These are phyloP conservation scores for Smittia aterrima DNA, from an alignment of 2,888 invertebrate species.

Conservation along the genomic window DNA sequence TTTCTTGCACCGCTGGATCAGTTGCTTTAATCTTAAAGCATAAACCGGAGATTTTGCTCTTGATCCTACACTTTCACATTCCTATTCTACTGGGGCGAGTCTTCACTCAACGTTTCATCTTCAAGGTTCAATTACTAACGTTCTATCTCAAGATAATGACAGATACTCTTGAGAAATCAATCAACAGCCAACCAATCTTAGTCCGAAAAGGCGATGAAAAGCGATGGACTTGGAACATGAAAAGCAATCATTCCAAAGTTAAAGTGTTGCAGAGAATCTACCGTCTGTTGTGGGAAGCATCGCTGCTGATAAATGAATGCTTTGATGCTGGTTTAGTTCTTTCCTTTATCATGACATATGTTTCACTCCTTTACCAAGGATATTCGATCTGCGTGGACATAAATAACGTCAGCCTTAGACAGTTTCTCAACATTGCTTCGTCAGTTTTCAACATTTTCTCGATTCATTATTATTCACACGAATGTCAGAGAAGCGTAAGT, in stretches of 20 bases:
- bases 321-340: not conserved
- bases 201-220: not conserved
- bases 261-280: not conserved
- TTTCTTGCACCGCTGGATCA: not conserved
- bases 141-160: not conserved
- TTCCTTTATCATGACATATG: too few species aligned
- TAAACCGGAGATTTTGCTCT: not conserved
- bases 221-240: not conserved
- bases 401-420: too few species aligned
- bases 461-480: not conserved
- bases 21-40: not conserved
- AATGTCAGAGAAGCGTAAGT: not conserved
- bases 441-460: not conserved
- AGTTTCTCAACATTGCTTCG: too few species aligned
- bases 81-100: not conserved
- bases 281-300: not conserved
- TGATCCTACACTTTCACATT: not conserved
- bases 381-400: not conserved
- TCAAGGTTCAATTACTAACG: conserved; percentile 1
- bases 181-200: not conserved
- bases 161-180: not conserved
- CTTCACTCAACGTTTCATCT: not conserved
- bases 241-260: not conserved
- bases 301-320: not conserved
- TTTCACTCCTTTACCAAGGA: not conserved